phyloP scores from a whole-genome alignment of 2,888 invertebrate genomes.

The Melikaiella ostensackeni region DNA sequence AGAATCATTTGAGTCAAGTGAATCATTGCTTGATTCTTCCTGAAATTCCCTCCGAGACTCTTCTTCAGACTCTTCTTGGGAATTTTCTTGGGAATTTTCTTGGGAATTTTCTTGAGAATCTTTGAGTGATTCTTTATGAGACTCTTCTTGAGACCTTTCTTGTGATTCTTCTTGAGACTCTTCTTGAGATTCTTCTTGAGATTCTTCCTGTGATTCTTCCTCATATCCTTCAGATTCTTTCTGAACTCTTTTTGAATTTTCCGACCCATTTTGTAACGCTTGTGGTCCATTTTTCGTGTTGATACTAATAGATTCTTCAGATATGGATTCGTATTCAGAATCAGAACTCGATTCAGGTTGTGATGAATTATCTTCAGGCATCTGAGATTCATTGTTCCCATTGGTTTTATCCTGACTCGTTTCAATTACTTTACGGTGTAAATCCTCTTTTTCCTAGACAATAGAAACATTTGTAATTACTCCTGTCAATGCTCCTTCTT shows the following conservation, averaged over 20 bases:
- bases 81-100: slow-evolving; percentile 40
- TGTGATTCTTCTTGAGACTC: not conserved
- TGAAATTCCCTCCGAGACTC: slow-evolving; percentile 40
- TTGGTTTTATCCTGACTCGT: not conserved
- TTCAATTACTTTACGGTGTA: not conserved
- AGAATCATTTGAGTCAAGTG: slow-evolving; percentile 41
- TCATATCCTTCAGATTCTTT: not conserved
- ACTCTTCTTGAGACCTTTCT: not conserved
- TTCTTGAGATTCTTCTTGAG: not conserved
- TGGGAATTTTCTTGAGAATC: slow-evolving; percentile 41
- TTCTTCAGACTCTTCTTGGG: slow-evolving; percentile 70
- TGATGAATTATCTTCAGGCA: not conserved
- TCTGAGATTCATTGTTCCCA: not conserved
- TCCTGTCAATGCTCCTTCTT: slow-evolving; percentile 13
- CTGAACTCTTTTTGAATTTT: no score
- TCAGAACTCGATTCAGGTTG: slow-evolving; percentile 7
- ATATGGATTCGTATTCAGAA: slow-evolving; percentile 40
- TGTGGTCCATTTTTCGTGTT: slow-evolving; percentile 42
- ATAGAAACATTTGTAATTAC: not conserved
- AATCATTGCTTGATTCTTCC: slow-evolving; percentile 36
- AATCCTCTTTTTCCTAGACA: not conserved
- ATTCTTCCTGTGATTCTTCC: not conserved
- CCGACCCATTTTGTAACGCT: not conserved
- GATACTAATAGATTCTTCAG: slow-evolving; percentile 41
- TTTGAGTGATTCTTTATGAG: slow-evolving; percentile 41